Base-by-base conservation (phyloP, 2,888 invertebrate species). In the Ecliptopera silaceata region DNA sequence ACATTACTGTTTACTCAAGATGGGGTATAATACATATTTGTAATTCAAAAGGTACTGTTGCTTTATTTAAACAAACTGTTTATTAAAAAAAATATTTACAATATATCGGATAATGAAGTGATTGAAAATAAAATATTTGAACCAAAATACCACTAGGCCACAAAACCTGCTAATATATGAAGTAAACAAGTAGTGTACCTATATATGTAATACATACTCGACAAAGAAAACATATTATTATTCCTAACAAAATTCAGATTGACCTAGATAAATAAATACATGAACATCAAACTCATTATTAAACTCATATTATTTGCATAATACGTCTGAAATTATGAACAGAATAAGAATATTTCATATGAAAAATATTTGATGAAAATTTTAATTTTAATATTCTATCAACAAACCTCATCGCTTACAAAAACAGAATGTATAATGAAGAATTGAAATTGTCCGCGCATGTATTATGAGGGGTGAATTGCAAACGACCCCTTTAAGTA, bases 361-460 rank as follows among this genome's bases (percentile, higher is more conserved):
- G 15, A 20, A 39, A 41, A 38, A 45, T 26, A 32, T 22, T 52
- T 46, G 8, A 39, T 36, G 38, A 26, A 38, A 3, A 32, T 52
- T 32, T 48, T 29, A 36, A 31, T 46, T 48, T 54, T 32, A 56
- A 44, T 49, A 38, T 44, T 38, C 39, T 15, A 55, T 55, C 51
- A 54, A 50, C 49, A 31, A 31, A 55, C 20, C 46, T 38, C 34
- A 26, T 52, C 38, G 45, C 42, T 42, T 46, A 43, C 51, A 52
- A 32, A 68, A 70, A 71, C 58, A 42, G 72, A 72, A 71, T 70
- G 47, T 62, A 54, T 68, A 70, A 71, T 69, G 57, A 48, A 39
- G 57, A 58, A 64, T 68, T 66, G 65, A 68, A 69, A 71, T 65
- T 66, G 68, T 65, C 62, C 60, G 51, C 69, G 65, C 65, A 72